Evolutionary conservation across 92 coral and sea anemone species (phyloP).

Genomic region (Zoanthus sociatus): DNA sequence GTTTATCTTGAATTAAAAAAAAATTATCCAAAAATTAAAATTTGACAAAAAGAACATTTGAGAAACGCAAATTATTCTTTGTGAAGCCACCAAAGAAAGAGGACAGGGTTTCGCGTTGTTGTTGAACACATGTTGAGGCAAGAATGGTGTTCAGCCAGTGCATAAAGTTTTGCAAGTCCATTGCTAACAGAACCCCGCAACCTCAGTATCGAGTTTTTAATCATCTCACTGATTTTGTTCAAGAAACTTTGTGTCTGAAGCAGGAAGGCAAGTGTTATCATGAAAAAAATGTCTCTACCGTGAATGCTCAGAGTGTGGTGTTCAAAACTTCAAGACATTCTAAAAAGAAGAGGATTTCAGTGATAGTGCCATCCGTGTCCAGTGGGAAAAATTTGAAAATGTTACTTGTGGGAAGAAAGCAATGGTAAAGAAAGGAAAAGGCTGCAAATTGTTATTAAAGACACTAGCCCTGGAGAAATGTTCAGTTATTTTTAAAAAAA

Average conservation of each 20-base stretch:
- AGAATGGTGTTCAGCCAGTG: conserved; percentile 20
- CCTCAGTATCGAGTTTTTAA: background rate
- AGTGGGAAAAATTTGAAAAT: background rate
- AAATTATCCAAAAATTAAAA: conserved; percentile 1
- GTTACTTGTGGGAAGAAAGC: background rate
- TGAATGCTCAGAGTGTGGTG: conserved; percentile 8
- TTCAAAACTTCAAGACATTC: background rate
- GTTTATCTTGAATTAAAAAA: background rate
- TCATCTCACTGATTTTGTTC: conserved; percentile 35
- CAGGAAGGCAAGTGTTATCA: conserved; percentile 25
- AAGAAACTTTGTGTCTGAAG: conserved; percentile 44
- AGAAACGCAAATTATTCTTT: background rate
- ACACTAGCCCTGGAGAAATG: background rate
- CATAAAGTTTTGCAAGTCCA: conserved; percentile 21
- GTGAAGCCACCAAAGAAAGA: conserved; percentile 23
- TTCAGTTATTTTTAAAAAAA: background rate
- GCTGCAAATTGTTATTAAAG: background rate
- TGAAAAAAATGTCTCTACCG: conserved; percentile 39
- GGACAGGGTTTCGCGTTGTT: conserved; percentile 49
- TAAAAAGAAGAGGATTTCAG: background rate
- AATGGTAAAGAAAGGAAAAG: background rate
- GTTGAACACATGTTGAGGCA: background rate
- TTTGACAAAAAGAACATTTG: conserved; percentile 19
- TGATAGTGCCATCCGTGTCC: background rate
- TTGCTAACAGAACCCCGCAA: conserved; percentile 1